Evolutionary conservation across 2,113 vertebrate species (phyloP).

Genomic region (Progne subis): DNA sequence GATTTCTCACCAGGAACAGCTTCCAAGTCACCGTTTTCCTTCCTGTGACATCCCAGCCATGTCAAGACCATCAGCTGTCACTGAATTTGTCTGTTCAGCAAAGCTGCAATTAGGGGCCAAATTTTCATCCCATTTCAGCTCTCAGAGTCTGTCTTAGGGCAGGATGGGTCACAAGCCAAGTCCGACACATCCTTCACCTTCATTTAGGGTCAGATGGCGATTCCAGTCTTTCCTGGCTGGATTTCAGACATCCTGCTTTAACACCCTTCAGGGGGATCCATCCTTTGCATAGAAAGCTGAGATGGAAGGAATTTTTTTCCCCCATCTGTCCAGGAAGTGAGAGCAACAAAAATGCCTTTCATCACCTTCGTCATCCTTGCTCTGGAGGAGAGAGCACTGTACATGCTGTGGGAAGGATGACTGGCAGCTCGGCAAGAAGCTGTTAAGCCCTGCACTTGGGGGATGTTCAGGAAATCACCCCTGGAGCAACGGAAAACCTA

Average conservation of each 20-base stretch:
- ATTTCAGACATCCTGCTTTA: not conserved
- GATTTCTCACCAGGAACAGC: not conserved
- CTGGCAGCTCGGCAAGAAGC: not conserved
- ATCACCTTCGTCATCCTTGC: not conserved
- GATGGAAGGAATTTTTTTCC: not conserved
- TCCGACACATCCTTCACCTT: not conserved
- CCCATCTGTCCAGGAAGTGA: not conserved
- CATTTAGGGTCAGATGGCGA: not conserved
- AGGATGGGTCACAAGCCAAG: not conserved
- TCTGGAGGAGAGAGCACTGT: not conserved
- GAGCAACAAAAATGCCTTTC: slow-evolving; percentile 24
- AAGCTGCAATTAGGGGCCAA: not conserved
- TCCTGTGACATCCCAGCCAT: not conserved
- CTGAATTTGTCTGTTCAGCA: not conserved
- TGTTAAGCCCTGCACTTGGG: not conserved
- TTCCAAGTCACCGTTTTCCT: not conserved
- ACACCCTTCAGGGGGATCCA: not conserved
- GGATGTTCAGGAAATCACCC: not conserved
- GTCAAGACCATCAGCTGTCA: not conserved
- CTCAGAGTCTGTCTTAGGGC: not conserved
- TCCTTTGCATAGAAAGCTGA: not conserved
- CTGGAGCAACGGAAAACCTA: not conserved
- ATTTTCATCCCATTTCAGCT: not conserved
- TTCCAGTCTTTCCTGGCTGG: not conserved
- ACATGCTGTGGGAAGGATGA: not conserved